A percentile compares a stretch with the other conserved stretches of the same genome.
These are phyloP conservation scores for Ophioninae sp. DNA, from an alignment of 2,888 invertebrate genomes.

Conservation along the genomic window DNA sequence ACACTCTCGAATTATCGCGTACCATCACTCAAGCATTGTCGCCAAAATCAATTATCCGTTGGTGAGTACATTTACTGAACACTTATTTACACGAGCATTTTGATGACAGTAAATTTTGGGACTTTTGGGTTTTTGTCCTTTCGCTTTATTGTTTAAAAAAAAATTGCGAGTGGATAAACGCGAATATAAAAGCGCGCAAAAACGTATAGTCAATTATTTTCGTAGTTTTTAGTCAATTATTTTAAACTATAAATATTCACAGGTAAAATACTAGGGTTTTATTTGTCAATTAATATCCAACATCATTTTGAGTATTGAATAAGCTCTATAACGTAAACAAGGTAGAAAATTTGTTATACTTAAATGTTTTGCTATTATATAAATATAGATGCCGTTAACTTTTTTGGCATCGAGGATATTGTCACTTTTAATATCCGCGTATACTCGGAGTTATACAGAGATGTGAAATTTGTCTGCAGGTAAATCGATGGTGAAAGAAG, in stretches of 20 bases:
- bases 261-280: not conserved
- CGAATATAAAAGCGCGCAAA: not conserved
- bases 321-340: too few species aligned
- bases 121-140: not conserved
- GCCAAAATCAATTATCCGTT: conserved; percentile 75
- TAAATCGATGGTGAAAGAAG: conserved; percentile 78
- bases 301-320: not conserved
- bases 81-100: not conserved
- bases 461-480: conserved; percentile 63
- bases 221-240: not conserved
- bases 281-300: not conserved
- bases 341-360: too few species aligned
- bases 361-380: too few species aligned
- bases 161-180: not conserved
- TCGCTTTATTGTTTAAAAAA: not conserved
- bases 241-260: not conserved
- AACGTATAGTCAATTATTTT: not conserved
- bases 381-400: too few species aligned
- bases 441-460: not conserved
- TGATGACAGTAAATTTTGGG: not conserved
- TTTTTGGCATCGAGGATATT: too few species aligned
- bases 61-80: conserved; percentile 64
- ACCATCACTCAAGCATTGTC: conserved; percentile 77
- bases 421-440: too few species aligned
- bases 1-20: conserved; percentile 74